Base-by-base conservation (phyloP, 2,888 invertebrate genomes). In the Noctuana brunneofusca region DNA sequence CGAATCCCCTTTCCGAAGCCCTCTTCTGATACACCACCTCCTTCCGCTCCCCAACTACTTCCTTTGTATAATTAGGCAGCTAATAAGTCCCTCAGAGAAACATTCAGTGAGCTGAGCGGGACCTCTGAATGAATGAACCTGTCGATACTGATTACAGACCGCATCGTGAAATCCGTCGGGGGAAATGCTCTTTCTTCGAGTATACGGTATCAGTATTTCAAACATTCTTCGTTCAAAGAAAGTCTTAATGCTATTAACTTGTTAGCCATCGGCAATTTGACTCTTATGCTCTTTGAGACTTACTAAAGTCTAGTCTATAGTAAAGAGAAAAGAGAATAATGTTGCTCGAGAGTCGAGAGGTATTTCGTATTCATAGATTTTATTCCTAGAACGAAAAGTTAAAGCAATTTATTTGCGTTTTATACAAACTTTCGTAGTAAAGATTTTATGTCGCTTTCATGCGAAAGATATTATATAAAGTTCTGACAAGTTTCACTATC, bases 41-140 rank as follows among this genome's bases (percentile, higher is more conserved):
- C 48, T 54, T 69, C 66, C 69, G 66, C 58, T 62, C 74, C 74
- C 73, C 72, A 71, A 76, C 75, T 76, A 85, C 86, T 86, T 89
- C 86, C 87, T 87, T 80, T 80, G 84, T 84, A 87, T 89, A 89
- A 88, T 90, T 89, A 90, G 84, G 77, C 67, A 68, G 79, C 82
- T 87, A 88, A 89, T 88, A 88, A 86, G 85, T 80, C 81, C 78
- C 80, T 74, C 78, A 75, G 75, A 80, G 82, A 81, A 83, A 83
- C 84, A 85, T 83, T 83, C 84, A 83, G 77, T 76, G 79, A 76
- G 72, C 74, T 72, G 78, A 68, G 68, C 68, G 72, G 71, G 71
- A 69, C 66, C 71, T 77, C 72, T n/a, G n/a, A n/a, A n/a, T 75
- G 79, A 81, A 78, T 77, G 77, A 79, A 81, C 75, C 80, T 83